A percentile compares a stretch with the other conserved stretches of the same genome.
phyloP scores from a whole-genome alignment of 2,797 vertebrate species.

The Hydrophis major region DNA sequence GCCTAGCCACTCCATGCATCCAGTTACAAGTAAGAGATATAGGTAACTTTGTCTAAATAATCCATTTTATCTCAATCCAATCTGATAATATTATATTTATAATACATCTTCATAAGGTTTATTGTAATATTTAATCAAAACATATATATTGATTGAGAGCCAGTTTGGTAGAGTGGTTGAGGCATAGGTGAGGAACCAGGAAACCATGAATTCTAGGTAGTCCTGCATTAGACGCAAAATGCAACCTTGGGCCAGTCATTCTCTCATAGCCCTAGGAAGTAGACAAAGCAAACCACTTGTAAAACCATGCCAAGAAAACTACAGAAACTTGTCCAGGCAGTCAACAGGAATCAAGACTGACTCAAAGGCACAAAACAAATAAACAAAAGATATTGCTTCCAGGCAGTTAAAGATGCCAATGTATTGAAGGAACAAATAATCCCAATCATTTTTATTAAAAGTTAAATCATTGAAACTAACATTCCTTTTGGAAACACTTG shows the following conservation, averaged over 20 bases:
- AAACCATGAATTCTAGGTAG: neutral
- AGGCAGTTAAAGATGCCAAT: neutral
- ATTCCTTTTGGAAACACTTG: neutral
- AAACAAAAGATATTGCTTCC: neutral
- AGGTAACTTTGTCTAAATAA: neutral
- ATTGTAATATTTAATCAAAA: neutral
- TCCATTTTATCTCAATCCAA: neutral
- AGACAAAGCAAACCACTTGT: neutral
- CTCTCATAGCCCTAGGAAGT: neutral
- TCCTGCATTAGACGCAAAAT: neutral
- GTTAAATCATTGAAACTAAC: neutral
- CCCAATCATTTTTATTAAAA: neutral
- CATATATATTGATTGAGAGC: neutral
- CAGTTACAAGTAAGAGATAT: neutral
- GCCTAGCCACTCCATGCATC: neutral
- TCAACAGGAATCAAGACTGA: neutral
- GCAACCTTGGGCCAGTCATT: neutral
- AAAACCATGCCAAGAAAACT: neutral
- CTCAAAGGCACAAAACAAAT: neutral
- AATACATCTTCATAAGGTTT: neutral
- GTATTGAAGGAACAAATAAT: neutral
- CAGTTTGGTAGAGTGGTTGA: neutral
- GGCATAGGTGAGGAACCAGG: neutral
- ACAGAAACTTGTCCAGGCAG: neutral
- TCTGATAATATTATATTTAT: neutral